Conservation (phyloP, 2,797 vertebrate genomes). For the Danio jaintianensis region DNA sequence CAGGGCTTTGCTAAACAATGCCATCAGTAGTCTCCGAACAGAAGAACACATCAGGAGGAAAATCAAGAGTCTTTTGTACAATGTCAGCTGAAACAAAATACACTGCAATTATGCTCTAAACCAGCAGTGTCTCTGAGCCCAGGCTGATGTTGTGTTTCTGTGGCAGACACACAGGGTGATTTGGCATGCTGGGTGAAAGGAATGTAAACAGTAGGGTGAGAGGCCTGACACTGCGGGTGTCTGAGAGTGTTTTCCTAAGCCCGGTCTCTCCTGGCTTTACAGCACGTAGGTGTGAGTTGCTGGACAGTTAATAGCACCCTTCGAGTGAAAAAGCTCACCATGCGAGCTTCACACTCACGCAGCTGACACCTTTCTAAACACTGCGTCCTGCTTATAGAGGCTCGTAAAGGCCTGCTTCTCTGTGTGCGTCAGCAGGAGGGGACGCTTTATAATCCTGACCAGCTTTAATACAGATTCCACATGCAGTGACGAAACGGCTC, state of each 20-base stretch:
- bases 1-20: neutral
- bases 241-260: conserved; percentile 56
- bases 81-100: neutral
- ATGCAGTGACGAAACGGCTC: neutral
- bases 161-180: conserved; percentile 32
- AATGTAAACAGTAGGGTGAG: conserved; percentile 51
- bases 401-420: conserved; percentile 11
- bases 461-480: conserved; percentile 35
- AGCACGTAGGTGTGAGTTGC: conserved; percentile 44
- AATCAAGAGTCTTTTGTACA: neutral
- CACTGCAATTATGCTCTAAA: conserved; percentile 10
- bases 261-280: conserved; percentile 62
- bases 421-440: conserved; percentile 20
- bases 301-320: conserved; percentile 53
- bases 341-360: conserved; percentile 27
- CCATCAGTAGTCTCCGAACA: neutral
- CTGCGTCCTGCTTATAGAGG: conserved; percentile 8
- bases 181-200: conserved; percentile 51
- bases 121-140: neutral
- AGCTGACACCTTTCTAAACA: conserved; percentile 53
- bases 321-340: conserved; percentile 63
- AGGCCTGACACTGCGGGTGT: conserved; percentile 46
- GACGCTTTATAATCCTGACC: conserved; percentile 25
- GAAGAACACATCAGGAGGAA: neutral
- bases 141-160: conserved; percentile 19